Evolutionary conservation across 2,888 invertebrate species (phyloP), one percentile per base, ranked within the genome.

Genomic region (Actias luna): DNA sequence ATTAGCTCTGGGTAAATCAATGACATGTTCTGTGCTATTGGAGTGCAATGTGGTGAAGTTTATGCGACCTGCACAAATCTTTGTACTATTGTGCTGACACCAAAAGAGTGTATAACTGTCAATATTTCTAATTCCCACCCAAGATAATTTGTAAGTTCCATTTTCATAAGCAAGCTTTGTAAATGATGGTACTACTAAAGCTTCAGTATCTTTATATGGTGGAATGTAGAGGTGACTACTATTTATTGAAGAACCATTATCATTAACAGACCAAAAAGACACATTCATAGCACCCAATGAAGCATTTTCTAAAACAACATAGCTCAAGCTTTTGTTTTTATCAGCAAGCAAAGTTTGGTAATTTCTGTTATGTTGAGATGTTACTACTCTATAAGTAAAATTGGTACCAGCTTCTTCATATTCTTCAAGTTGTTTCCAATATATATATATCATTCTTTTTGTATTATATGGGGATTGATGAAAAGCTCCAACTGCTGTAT

Each of bases 31-130:
- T 91, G 78, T 88, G 66, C 83, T 83, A 7, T 76, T 72, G 10
- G 87, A 71, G 64, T 83, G 80, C 67, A 92, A 75, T 27, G 84
- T 81, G 64, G 85, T 89, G 78, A 82, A 92, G 87, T 75, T 91
- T 86, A 81, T 93, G 83, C 70, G 87, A 79, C 93, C 93, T 55
- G 92, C 85, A 82, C 96, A 96, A 66, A 88, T 83, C 67, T 87
- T 80, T 33, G 88, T 89, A 12, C 78, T 74, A 68, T 91, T 90
- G 58, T 91, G 85, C 65, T 87, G 87, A 79, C 96, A 96, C 96
- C 97, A 97, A 83, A 96, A 97, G 25, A 98, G 93, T 0, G 97
- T 97, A 71, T 96, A 98, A 80, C 95, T 95, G 31, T 91, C 93
- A 65, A 86, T 79, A 60, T 86, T 84, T 60, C 87, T 75, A 0